phyloP scores from a whole-genome alignment of 2,797 vertebrate genomes.

The Chanos chanos region DNA sequence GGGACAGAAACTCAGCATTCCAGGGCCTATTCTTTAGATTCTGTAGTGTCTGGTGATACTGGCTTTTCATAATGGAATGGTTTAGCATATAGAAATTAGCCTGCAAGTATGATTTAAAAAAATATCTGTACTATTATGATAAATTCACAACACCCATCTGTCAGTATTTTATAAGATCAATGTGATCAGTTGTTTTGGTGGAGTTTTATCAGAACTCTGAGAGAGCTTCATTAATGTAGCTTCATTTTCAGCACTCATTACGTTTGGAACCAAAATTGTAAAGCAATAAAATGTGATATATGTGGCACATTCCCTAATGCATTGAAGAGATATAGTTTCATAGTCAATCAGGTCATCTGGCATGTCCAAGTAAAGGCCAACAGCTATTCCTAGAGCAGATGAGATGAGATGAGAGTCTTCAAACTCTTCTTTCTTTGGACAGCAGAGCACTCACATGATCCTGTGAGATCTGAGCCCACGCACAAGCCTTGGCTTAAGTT shows the following conservation, averaged over 20 bases:
- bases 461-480: conserved; percentile 56
- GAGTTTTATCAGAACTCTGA: too few relatives aligned
- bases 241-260: neutral
- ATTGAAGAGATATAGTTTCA: conserved; percentile 35
- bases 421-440: conserved; percentile 39
- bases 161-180: too few relatives aligned
- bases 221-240: neutral
- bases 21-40: too few relatives aligned
- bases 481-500: conserved; percentile 61
- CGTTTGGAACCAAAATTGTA: neutral
- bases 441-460: conserved; percentile 50
- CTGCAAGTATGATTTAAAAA: too few relatives aligned
- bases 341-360: conserved; percentile 54
- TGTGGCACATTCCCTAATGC: conserved; percentile 4
- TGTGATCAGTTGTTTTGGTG: too few relatives aligned
- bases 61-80: too few relatives aligned
- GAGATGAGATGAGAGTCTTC: conserved; percentile 55
- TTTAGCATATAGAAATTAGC: too few relatives aligned
- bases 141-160: too few relatives aligned
- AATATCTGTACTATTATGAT: too few relatives aligned
- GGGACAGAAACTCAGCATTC: too few relatives aligned
- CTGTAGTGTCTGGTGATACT: too few relatives aligned
- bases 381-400: conserved; percentile 71
- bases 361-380: conserved; percentile 60
- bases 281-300: conserved; percentile 25